Base-by-base conservation (phyloP, 2,797 vertebrate species). In the Gymnothorax reevesii region DNA sequence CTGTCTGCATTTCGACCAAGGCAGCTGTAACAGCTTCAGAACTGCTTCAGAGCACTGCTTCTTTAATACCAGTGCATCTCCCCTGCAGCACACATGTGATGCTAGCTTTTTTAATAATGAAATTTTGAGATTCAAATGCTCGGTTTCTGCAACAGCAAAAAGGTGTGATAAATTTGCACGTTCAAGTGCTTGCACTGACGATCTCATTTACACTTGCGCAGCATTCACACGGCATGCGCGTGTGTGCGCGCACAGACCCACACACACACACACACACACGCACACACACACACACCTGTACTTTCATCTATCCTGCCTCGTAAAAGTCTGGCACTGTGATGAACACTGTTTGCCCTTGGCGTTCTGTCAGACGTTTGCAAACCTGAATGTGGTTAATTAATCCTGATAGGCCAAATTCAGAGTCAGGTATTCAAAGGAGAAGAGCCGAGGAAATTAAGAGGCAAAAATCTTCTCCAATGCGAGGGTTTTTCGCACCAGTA, bases 321-420 rank as follows among this genome's bases (percentile, higher is more conserved):
- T 69, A 92, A 89, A 93, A 95, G 95, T 90, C 94, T 27, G 91
- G 90, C 91, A 90, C 91, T 95, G 89, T 94, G 91, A 93, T 94
- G 93, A 92, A 91, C 94, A 93, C 94, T 95, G 95, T 95, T 94
- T 92, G 92, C 89, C 88, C 93, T 93, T 96, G 94, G 92, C 93
- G 94, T 91, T 93, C 92, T 93, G 93, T 94, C 94, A 95, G 92
- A 94, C 94, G 92, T 94, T 95, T 92, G 94, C 95, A 95, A 93
- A 91, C 90, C 84, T 89, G 88, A 88, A 90, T 94, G 88, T 94
- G 94, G 95, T 95, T 95, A 92, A 96, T 96, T 95, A 87, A 75
- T 84, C 92, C 94, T 94, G 91, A 87, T 25, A 83, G 55, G 59
- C 73, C 57, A 88, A 71, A 4, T 82, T 57, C 80, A 86, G 83